Percentiles rank a stretch among this genome's conserved stretches.
Conservation (phyloP, 2,888 invertebrate species). For the Cheilosia variabilis region DNA sequence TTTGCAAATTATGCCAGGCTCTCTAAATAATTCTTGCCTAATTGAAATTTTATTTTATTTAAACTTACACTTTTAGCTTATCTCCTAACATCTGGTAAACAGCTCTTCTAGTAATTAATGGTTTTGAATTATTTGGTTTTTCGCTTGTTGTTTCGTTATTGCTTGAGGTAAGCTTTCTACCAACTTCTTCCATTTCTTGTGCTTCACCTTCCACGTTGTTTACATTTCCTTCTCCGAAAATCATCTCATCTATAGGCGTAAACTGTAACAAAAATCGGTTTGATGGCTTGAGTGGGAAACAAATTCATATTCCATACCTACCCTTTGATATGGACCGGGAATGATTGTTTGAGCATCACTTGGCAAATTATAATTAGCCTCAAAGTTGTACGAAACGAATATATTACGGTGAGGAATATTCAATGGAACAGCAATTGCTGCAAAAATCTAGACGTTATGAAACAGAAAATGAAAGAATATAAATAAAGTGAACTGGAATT, state of each 20-base stretch:
- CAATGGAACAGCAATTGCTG: constrained; percentile 89
- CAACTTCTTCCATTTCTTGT: not conserved
- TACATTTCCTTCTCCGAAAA: not conserved
- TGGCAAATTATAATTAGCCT: constrained; percentile 88
- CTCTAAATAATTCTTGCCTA: too few species aligned
- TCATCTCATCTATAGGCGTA: constrained; percentile 8
- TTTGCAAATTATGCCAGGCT: too few species aligned
- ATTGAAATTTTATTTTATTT: not conserved
- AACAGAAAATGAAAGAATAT: constrained; percentile 76
- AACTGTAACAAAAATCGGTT: constrained; percentile 9
- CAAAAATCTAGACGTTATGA: constrained; percentile 86
- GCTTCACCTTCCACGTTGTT: not conserved
- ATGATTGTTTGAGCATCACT: constrained; percentile 85
- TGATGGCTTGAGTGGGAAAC: not conserved
- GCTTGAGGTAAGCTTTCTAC: not conserved
- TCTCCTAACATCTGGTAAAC: constrained; percentile 38
- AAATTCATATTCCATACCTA: constrained; percentile 79
- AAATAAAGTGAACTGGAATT: not conserved
- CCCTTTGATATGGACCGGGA: constrained; percentile 84
- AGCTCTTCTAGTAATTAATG: constrained; percentile 35
- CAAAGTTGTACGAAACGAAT: constrained; percentile 90
- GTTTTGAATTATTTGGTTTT: not conserved
- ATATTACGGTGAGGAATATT: constrained; percentile 89
- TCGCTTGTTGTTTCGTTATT: not conserved
- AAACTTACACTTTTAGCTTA: constrained; percentile 41